Percentiles rank a stretch among this genome's conserved stretches.
Evolutionary conservation across 2,888 invertebrate genomes (phyloP).

Genomic region (Cantharis nigra): DNA sequence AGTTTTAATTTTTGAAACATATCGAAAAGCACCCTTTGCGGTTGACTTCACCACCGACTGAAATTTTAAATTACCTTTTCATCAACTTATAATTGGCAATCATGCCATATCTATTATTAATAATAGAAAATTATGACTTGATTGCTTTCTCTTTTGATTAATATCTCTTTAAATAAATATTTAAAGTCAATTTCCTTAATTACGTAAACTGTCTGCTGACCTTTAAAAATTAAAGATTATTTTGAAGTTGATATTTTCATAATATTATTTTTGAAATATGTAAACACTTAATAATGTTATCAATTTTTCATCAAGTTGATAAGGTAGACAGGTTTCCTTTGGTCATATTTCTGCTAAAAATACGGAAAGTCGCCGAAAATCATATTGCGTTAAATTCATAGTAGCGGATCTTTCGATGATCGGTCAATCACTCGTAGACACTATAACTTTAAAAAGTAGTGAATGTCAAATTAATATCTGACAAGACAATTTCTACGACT

Average conservation of each 20-base stretch:
- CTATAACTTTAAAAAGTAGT: too few species aligned
- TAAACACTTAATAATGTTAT: neutral
- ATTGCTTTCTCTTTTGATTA: neutral
- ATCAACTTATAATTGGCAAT: neutral
- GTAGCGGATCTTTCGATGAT: too few species aligned
- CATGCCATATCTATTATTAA: neutral
- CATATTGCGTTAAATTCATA: too few species aligned
- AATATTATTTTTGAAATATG: neutral
- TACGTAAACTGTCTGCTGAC: neutral
- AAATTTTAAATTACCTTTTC: neutral
- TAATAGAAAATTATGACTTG: neutral
- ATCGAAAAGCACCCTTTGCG: neutral
- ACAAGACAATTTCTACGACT: too few species aligned
- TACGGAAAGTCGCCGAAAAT: too few species aligned
- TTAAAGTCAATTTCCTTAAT: neutral
- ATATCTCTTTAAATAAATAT: neutral
- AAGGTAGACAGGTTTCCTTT: too few species aligned
- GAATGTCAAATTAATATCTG: too few species aligned
- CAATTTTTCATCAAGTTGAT: neutral
- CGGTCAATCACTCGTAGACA: too few species aligned
- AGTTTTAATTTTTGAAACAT: too few species aligned
- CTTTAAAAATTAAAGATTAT: neutral
- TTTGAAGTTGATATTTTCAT: neutral
- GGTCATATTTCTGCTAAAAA: too few species aligned
- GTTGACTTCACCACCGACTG: neutral